These are phyloP conservation scores for Patella ulyssiponensis DNA, from an alignment of 2,888 invertebrate species.

Conservation along the genomic window DNA sequence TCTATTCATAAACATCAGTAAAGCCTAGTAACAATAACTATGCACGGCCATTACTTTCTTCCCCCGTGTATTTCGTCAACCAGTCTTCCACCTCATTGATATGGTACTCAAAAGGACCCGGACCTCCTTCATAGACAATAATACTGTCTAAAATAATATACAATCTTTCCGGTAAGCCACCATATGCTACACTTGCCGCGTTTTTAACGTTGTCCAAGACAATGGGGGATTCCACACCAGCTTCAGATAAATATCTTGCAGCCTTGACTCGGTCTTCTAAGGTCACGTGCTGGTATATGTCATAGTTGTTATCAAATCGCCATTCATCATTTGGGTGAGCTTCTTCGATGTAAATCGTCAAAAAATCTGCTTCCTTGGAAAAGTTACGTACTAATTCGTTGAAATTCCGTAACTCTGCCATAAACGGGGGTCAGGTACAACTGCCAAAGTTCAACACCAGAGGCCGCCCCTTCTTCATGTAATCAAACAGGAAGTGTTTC, in stretches of 20 bases:
- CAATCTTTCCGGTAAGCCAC: slow-evolving; percentile 55
- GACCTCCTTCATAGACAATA: slow-evolving; percentile 50
- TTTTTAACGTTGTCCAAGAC: slow-evolving; percentile 57
- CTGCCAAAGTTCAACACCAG: slow-evolving; percentile 66
- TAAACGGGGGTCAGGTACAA: slow-evolving; percentile 65
- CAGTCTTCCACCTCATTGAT: slow-evolving; percentile 40
- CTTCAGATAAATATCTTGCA: slow-evolving; percentile 40
- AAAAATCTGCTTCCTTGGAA: slow-evolving; percentile 54
- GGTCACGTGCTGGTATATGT: slow-evolving; percentile 45
- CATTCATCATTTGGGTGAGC: slow-evolving; percentile 63
- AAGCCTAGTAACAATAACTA: too few species aligned
- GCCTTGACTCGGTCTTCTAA: slow-evolving; percentile 52
- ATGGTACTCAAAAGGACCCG: slow-evolving; percentile 52
- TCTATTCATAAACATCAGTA: too few species aligned
- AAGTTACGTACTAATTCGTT: slow-evolving; percentile 51
- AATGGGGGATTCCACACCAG: slow-evolving; percentile 39
- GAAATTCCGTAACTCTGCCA: slow-evolving; percentile 55
- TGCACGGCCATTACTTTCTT: too few species aligned
- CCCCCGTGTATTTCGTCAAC: too few species aligned
- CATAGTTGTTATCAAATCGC: slow-evolving; percentile 41
- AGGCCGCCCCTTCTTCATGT: slow-evolving; percentile 47
- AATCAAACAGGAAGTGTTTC: slow-evolving; percentile 34
- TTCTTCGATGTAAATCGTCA: slow-evolving; percentile 63
- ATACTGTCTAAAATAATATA: slow-evolving; percentile 53
- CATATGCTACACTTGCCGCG: slow-evolving; percentile 48